Percentiles rank a stretch among this genome's conserved stretches.
Conservation (phyloP, 2,797 vertebrate species). For the Lacerta bilineata region DNA sequence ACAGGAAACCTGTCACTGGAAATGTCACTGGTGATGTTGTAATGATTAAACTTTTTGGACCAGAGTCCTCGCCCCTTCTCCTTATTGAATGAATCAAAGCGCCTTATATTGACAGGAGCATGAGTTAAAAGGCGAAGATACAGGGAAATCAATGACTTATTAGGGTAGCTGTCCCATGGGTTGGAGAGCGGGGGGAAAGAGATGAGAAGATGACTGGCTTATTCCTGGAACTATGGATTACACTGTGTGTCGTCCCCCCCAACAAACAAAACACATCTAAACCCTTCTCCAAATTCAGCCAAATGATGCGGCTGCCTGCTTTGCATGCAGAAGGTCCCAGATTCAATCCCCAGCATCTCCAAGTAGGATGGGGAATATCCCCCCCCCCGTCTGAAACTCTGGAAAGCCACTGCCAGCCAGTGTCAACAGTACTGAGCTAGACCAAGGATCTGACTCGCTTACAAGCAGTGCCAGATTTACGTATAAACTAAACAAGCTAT, state of each 20-base stretch:
- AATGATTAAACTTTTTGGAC: conserved; percentile 45
- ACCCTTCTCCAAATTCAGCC: background rate
- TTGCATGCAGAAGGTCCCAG: background rate
- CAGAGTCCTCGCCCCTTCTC: conserved; percentile 43
- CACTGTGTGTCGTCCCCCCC: no score
- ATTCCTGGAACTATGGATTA: background rate
- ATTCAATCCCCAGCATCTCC: background rate
- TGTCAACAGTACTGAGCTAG: background rate
- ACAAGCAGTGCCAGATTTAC: no score
- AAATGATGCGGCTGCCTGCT: no score
- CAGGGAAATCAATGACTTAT: conserved; percentile 58
- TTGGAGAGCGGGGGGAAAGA: accelerated
- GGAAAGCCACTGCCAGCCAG: no score
- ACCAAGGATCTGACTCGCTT: background rate
- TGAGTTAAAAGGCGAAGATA: conserved; percentile 4
- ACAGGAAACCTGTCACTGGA: conserved; percentile 55
- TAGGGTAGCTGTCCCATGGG: conserved; percentile 16
- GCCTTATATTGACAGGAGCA: conserved; percentile 33
- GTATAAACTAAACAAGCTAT: no score
- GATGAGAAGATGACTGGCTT: conserved; percentile 32
- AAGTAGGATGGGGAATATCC: no score
- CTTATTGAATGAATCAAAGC: conserved; percentile 54
- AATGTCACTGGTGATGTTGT: conserved; percentile 38
- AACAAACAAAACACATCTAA: background rate
- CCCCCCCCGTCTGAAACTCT: no score